A percentile compares a stretch with the other conserved stretches of the same genome.
These are phyloP conservation scores for Acrocephalus kingi DNA, from an alignment of 2,113 vertebrate genomes.

Conservation along the genomic window DNA sequence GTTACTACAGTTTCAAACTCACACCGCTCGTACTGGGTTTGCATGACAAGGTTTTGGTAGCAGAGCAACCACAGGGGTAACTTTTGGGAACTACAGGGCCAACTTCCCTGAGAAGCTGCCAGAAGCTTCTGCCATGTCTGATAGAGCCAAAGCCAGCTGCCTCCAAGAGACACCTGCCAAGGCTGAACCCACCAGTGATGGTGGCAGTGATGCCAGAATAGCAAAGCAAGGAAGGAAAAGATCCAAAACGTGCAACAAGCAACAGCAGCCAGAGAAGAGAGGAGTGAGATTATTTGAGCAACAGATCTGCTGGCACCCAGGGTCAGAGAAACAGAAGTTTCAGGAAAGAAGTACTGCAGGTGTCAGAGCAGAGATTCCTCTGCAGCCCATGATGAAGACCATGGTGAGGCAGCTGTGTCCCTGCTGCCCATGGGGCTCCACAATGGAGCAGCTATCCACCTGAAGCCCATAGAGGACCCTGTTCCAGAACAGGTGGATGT, in stretches of 20 bases:
- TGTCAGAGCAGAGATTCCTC: fast-evolving
- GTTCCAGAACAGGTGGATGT: neutral
- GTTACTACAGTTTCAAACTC: neutral
- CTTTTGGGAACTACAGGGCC: neutral
- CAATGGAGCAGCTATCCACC: fast-evolving
- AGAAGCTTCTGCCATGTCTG: neutral
- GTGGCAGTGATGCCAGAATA: fast-evolving
- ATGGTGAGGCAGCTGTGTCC: neutral
- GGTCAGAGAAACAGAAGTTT: neutral
- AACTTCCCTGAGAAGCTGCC: neutral
- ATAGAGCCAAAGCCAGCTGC: neutral
- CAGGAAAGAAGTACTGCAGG: neutral
- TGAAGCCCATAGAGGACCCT: neutral
- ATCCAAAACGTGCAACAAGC: neutral
- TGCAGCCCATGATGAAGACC: neutral
- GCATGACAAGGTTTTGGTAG: neutral
- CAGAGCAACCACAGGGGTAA: no score
- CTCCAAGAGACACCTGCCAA: neutral
- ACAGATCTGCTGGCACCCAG: neutral
- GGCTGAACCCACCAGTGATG: neutral
- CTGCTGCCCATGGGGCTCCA: neutral
- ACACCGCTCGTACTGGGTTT: neutral
- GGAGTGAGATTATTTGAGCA: neutral
- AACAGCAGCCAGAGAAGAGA: neutral
- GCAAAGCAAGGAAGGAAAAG: neutral